Base-by-base conservation (phyloP, 2,113 vertebrate species). In the Macroglossus sobrinus region DNA sequence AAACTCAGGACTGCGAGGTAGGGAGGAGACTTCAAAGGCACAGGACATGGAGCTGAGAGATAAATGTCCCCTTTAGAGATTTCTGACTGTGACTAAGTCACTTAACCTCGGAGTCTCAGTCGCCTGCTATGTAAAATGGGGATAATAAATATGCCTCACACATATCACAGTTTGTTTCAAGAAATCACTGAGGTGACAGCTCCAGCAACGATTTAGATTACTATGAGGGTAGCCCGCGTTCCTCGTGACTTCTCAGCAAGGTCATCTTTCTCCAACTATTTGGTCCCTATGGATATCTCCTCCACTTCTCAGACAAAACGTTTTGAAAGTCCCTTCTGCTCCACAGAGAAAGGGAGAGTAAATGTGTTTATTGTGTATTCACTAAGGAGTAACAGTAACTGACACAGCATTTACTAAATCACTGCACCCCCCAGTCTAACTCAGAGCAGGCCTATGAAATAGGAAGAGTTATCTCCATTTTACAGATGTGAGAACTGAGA, bases 11-110 rank as follows among this genome's bases (percentile, higher is more conserved):
- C 19, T 9, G 19, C 4, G 45, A 55, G 40, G 57, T 26, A 33
- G 71, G 59, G 40, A 38, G 7, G 68, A 89, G 57, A 93, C 89
- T 97, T 95, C 94, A 96, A 94, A 94, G 59, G 79, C 79, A 81
- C 16, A 10, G 57, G n/a, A 87, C 76, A 10, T 82, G 74, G 47
- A 92, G n/a, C 22, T 50, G 28, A 43, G 33, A 86, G 75, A 79
- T 50, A 84, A 92, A 88, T 53, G 6, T 64, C 85, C 35, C 14
- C 68, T 78, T 82, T 38, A 21, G 47, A 84, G 82, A 89, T 59
- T 45, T 69, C 86, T 82, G 84, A 84, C 50, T 74, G 57, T 45
- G 35, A 18, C 22, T 43, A 85, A 87, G 61, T 95, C 81, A 59
- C 74, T 91, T 88, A 92, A 91, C 71, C 50, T 57, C 30, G 12